phyloP scores from a whole-genome alignment of 2,113 vertebrate genomes.

The Danionella cerebrum region DNA sequence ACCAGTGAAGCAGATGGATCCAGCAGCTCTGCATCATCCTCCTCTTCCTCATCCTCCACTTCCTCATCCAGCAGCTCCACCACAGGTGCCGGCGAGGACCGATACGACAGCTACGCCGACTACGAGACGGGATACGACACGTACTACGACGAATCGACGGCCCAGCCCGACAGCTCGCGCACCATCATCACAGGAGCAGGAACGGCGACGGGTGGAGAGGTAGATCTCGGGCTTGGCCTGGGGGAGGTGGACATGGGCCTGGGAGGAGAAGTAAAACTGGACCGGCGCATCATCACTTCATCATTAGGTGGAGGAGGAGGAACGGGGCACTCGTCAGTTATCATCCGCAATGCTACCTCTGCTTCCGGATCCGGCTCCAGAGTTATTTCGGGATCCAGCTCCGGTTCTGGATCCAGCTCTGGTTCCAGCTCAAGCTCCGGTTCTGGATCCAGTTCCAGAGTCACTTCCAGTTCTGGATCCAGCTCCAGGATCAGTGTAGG shows the following conservation, averaged over 20 bases:
- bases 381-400: neutral
- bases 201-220: slow-evolving; percentile 2
- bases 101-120: slow-evolving; percentile 45
- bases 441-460: neutral
- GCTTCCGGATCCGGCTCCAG: slow-evolving; percentile 20
- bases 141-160: slow-evolving; percentile 55
- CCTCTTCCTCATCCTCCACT: neutral
- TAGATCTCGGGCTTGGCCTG: slow-evolving; percentile 48
- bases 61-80: neutral
- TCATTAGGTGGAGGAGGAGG: neutral
- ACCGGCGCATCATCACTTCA: slow-evolving; percentile 36
- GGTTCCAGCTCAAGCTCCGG: neutral
- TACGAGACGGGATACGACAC: slow-evolving; percentile 42
- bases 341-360: slow-evolving; percentile 47
- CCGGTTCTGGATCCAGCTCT: neutral
- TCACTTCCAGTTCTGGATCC: neutral
- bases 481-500: neutral
- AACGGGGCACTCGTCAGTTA: slow-evolving; percentile 33
- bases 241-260: slow-evolving; percentile 38
- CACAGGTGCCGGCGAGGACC: neutral
- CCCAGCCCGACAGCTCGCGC: slow-evolving; percentile 28
- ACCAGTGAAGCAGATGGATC: slow-evolving; percentile 17
- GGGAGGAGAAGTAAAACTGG: slow-evolving; percentile 19
- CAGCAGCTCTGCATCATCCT: neutral
- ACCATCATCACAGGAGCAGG: slow-evolving; percentile 41